Evolutionary conservation across 1,140 invertebrate species (phyloP), one percentile per base, ranked within the genome.

Genomic region (Drosophila pandora): DNA sequence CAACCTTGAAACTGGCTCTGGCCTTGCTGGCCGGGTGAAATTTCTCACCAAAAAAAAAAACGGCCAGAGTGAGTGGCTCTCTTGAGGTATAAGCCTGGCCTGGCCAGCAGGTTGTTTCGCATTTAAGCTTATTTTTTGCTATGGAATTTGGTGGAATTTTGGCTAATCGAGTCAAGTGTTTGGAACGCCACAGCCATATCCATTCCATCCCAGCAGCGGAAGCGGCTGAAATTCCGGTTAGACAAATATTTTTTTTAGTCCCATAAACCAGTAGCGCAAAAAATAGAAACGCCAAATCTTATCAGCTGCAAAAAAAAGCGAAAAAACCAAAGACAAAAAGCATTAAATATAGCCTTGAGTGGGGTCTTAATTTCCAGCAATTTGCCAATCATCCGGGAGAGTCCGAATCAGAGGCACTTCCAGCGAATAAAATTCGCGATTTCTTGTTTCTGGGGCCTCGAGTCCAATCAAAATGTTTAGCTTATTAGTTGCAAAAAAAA

Each of bases 391-490:
- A 88, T 72, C 62, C 78, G 69, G 50, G 50, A 69, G 68, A 50
- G 45, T 49, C 49, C 22, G 54, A 47, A 39, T 49, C 56, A 21
- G 8, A n/a, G 61, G 5, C 45, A 68, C 48, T 59, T 60, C 48
- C 37, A 39, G 10, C 56, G 56, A 25, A 50, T 37, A 57, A 73
- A 64, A 68, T 84, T 75, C 17, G 32, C 69, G 57, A 2, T 23
- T 28, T 61, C 30, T 30, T 53, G 47, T 34, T 79, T 56, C 34
- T 45, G 43, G 61, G 63, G 45, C 61, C 70, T 62, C 69, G 25
- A 37, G 62, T 41, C 53, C 69, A 87, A 85, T 85, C 78, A 87
- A 88, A 87, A 87, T 82, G 75, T 87, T 88, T 87, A 82, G 83
- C 83, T 85, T 85, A 75, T 87, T 87, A 78, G 74, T 87, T 78